Evolutionary conservation across 2,113 vertebrate genomes (phyloP), one percentile per base, ranked within the genome.

Genomic region (Saguinus imperator): DNA sequence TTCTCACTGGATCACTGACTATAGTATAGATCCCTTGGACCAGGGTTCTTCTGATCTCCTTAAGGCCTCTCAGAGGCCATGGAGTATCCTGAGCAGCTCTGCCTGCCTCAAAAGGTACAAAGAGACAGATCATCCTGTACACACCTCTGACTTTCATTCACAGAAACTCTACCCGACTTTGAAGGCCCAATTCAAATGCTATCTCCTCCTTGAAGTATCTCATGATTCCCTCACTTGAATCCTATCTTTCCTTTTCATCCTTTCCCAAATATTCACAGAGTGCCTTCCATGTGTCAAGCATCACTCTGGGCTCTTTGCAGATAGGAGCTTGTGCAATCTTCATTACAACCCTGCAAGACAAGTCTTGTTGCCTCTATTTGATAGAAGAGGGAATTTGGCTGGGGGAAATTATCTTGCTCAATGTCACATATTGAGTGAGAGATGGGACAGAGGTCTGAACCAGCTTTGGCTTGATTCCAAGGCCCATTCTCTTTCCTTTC

Each of bases 1-100:
- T 55, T 55, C 70, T 58, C 40, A 48, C 18, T 50, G 1, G 17
- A 66, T 70, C 64, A 9, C 20, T 0, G 7, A 43, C 29, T 16
- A 4, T 1, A 6, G 32, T 3, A 23, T 18, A 52, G 45, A 23
- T 32, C 2, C 57, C 10, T 0, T 0, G 14, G 35, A 27, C 18
- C 4, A 45, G 1, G 2, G 13, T 3, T 40, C 17, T 4, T 37
- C 73, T 79, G 16, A 0, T 27, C 32, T n/a, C 11, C 5, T 16
- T 3, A 21, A 40, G 35, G n/a, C 7, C 61, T 82, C 7, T 52
- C 45, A 18, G 43, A 90, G 12, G 25, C 73, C 57, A 25, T 0
- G 35, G 58, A 57, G 5, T 9, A 20, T 66, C 6, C 58, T 37
- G 76, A 61, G 11, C 0, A 9, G 9, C 25, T 64, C 57, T 37